Evolutionary conservation across 2,888 invertebrate genomes (phyloP).

Genomic region (Cataglyphis livida): DNA sequence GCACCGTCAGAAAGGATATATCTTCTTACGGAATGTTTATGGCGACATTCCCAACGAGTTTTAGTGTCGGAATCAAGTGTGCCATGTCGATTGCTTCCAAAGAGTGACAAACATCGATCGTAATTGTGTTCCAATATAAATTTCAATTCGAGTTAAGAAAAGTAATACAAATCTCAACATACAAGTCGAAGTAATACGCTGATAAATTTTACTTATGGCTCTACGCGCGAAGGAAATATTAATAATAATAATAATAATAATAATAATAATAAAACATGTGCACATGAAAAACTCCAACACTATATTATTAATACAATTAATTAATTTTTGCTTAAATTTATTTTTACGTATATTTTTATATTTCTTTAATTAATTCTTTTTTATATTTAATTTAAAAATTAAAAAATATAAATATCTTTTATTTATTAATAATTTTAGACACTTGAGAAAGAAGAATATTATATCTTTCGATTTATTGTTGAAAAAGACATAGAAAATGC

Average conservation of each 20-base stretch:
- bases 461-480: not conserved
- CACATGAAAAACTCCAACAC: not conserved
- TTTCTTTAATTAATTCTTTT: not conserved
- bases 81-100: slow-evolving; percentile 22
- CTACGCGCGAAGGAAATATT: not conserved
- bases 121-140: not conserved
- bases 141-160: not conserved
- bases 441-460: not conserved
- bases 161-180: not conserved
- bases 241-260: not conserved
- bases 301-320: too few relatives aligned
- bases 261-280: too few relatives aligned
- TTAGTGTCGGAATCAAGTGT: slow-evolving; percentile 34
- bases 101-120: slow-evolving; percentile 20
- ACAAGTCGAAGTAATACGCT: not conserved
- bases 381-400: not conserved
- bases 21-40: slow-evolving; percentile 38
- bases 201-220: not conserved
- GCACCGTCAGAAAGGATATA: slow-evolving; percentile 20
- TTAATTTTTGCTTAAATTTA: not conserved
- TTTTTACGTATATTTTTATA: not conserved
- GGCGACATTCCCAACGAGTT: slow-evolving; percentile 47
- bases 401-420: not conserved
- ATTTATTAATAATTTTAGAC: not conserved
- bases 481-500: not conserved